Base-by-base conservation (phyloP, 2,888 invertebrate species). In the Fabriciana adippe region DNA sequence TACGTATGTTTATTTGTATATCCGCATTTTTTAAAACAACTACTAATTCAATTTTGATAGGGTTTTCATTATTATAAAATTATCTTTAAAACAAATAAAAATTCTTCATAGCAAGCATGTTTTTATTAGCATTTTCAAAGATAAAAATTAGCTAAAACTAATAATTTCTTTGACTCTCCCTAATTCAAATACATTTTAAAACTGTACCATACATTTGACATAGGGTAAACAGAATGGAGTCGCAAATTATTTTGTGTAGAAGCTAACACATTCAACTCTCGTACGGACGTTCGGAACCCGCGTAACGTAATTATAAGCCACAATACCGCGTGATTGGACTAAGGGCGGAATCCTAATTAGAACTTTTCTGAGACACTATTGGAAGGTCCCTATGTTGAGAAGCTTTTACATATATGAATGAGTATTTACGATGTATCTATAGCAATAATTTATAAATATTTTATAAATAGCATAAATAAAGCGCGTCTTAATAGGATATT, bases 281-380 rank as follows among this genome's bases (percentile, higher is more conserved):
- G 80, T 76, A 62, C 77, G 77, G 75, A 73, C 77, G 79, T 76
- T 60, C 77, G 77, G 76, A 73, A 75, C 77, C 76, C 78, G 73
- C 73, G 75, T 81, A 81, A 83, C 80, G 78, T 73, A 78, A 82
- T 83, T 78, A 81, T 70, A 73, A 75, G 74, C 75, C 83, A 89
- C 90, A 90, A 90, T 89, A 81, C 81, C 74, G 77, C 77, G 84
- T 89, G 89, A 90, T 90, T 90, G 89, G 78, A 73, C 72, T 75
- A 78, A 82, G 75, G 67, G 65, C 78, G 80, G 85, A 81, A 83
- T 83, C 79, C 83, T 83, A 85, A 86, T 81, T 76, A 76, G 21
- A 3, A 48, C 61, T 54, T 67, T 69, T 59, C 65, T 64, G 48
- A 57, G 53, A 57, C 62, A 59, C 56, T 67, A 63, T 51, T 55